Base-by-base conservation (phyloP, 2,113 vertebrate species). In the Petrocephalus microphthalmus region DNA sequence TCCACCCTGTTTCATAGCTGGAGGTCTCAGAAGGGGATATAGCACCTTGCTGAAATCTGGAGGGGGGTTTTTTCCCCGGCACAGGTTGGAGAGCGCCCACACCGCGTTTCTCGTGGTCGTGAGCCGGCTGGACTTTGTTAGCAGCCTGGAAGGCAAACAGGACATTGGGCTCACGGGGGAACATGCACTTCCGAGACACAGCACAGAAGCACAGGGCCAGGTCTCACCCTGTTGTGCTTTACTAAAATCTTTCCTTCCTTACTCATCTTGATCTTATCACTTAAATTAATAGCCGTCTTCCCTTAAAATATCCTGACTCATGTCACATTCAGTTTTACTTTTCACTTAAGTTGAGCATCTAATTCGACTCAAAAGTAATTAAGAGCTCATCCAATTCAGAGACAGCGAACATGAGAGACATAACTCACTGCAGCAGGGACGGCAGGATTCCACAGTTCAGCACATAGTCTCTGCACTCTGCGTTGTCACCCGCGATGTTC, bases 381-480 rank as follows among this genome's bases (percentile, higher is more conserved):
- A 71, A 71, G 29, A 71, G 67, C 29, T 74, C 29, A 74, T 29
- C 60, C 25, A 64, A 29, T n/a, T 42, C 42, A 42, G 42, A 54
- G 53, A 53, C 52, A 53, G 52, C 52, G 52, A 11, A 53, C 52
- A 60, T 42, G 3, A 42, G 22, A 64, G 29, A 74, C 13, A 17
- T 33, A 17, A 74, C 97, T 95, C 94, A 98, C 97, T 97, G 96
- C 91, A 97, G 95, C 86, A 98, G 96, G 51, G 96, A 97, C 7
- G 97, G 95, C 86, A 98, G 95, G 93, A 98, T 98, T 90, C 95
- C 96, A 94, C 97, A 98, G 93, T 95, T 97, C 90, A 98, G 95
- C 89, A 98, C 97, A 74, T 97, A 98, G 93, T 98, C 97, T 96
- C 97, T 96, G 93, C 97, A 98, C 92, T 98, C 97, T 81, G 97